Evolutionary conservation across 2,797 vertebrate species (phyloP).

Genomic region (Leucoraja ocellata): DNA sequence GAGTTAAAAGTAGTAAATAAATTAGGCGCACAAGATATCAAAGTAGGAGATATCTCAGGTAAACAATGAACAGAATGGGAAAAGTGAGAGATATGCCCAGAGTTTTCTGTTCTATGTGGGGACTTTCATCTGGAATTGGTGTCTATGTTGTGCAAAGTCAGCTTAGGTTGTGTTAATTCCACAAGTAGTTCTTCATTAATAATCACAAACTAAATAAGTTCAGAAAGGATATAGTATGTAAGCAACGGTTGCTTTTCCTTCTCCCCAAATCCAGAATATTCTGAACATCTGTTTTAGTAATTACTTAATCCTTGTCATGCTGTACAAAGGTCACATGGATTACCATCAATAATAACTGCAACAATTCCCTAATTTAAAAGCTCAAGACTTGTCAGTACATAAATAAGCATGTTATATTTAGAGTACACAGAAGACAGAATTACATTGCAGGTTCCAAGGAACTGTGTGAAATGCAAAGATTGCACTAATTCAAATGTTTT

Average conservation of each 20-base stretch:
- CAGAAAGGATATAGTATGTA: neutral
- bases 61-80: neutral
- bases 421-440: neutral
- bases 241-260: neutral
- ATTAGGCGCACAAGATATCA: neutral
- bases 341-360: neutral
- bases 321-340: neutral
- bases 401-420: neutral
- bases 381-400: neutral
- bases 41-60: neutral
- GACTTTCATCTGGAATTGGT: neutral
- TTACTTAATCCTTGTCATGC: conserved; percentile 8
- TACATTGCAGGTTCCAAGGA: neutral
- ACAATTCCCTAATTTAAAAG: neutral
- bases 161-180: neutral
- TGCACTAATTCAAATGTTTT: neutral
- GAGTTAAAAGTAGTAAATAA: neutral
- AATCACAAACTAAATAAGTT: neutral
- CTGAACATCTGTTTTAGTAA: conserved; percentile 21
- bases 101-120: neutral
- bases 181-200: neutral
- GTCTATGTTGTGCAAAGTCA: neutral
- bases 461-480: neutral
- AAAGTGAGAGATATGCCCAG: neutral
- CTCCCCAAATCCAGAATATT: neutral